Evolutionary conservation across 2,797 vertebrate genomes (phyloP).

Genomic region (Anomalospiza imberbis): DNA sequence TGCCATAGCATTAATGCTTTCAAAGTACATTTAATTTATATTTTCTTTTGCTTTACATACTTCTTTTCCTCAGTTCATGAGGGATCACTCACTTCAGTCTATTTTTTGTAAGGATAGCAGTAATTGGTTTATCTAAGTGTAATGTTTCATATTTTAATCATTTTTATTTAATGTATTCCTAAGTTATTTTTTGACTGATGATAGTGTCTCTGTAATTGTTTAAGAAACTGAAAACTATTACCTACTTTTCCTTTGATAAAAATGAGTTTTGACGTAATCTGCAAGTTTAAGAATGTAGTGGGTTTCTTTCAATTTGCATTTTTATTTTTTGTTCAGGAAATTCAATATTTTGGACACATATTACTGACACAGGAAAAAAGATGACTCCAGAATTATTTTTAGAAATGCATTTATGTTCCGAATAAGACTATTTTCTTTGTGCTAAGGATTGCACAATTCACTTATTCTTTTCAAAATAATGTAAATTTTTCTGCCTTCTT

Average conservation of each 20-base stretch:
- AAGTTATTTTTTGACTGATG: constrained; percentile 11
- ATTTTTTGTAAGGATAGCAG: neutral
- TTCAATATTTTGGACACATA: neutral
- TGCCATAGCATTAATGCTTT: neutral
- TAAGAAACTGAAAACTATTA: neutral
- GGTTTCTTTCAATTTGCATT: constrained; percentile 32
- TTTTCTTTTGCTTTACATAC: neutral
- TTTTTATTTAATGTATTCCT: constrained; percentile 5
- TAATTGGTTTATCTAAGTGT: neutral
- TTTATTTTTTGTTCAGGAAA: constrained; percentile 41
- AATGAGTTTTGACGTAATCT: neutral
- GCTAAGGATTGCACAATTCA: constrained; percentile 15
- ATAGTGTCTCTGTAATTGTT: neutral
- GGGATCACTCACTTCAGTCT: neutral
- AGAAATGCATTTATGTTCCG: constrained; percentile 35
- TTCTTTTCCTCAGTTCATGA: neutral
- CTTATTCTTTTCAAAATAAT: constrained; percentile 28
- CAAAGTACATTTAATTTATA: neutral
- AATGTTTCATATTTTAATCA: neutral
- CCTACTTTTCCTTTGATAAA: neutral
- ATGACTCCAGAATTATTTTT: constrained; percentile 21
- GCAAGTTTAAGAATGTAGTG: neutral
- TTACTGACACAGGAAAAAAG: neutral
- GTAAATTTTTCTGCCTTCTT: constrained; percentile 35
- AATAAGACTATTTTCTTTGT: constrained; percentile 49